Evolutionary conservation across 1,140 invertebrate species (phyloP).

Genomic region (Atta texana): DNA sequence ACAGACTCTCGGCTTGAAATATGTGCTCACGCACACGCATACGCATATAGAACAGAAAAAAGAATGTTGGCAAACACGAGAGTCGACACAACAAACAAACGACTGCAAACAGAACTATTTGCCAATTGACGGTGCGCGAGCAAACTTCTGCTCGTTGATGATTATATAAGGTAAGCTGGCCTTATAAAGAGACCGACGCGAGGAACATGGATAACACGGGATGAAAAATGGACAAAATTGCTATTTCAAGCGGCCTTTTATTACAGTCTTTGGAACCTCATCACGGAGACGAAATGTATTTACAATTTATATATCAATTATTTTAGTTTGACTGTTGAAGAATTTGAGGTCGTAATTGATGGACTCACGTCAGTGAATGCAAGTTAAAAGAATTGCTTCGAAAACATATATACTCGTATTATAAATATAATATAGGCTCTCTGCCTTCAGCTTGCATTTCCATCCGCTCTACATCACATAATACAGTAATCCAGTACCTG

Average conservation of each 20-base stretch:
- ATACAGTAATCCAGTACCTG: no score
- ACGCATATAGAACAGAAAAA: neutral
- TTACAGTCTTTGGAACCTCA: neutral
- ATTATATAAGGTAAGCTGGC: constrained; percentile 21
- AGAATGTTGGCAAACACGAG: neutral
- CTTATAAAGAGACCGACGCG: constrained; percentile 49
- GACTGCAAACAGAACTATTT: constrained; percentile 71
- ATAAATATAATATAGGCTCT: neutral
- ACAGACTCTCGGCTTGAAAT: neutral
- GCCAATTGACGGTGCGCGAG: constrained; percentile 67
- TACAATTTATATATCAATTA: no score
- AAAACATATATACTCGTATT: constrained; percentile 50
- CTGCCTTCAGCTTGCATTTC: no score
- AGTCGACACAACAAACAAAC: constrained; percentile 53
- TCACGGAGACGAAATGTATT: no score
- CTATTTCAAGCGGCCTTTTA: constrained; percentile 19
- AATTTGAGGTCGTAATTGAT: neutral
- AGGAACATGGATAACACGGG: neutral
- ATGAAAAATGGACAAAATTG: neutral
- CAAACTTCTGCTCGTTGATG: constrained; percentile 67
- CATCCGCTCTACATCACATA: no score
- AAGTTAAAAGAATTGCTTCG: constrained; percentile 42
- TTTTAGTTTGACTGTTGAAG: neutral
- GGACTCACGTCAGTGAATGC: constrained; percentile 12
- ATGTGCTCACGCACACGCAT: neutral